These are phyloP conservation scores for Porites rus DNA, from an alignment of 92 coral and sea anemone species.

Conservation along the genomic window DNA sequence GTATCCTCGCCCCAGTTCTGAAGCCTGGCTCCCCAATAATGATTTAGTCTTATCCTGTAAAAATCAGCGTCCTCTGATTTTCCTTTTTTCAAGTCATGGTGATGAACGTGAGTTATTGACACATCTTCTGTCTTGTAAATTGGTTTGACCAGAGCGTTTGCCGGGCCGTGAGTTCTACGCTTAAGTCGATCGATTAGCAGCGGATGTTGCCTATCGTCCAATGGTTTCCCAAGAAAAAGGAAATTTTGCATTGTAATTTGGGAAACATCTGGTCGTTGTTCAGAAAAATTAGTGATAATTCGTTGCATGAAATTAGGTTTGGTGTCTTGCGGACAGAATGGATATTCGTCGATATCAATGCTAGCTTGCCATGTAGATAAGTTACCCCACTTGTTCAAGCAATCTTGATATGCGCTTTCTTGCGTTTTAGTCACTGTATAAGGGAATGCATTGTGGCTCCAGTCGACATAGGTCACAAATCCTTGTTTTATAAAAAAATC, in stretches of 20 bases:
- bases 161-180: conserved; percentile 59
- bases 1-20: conserved; percentile 90
- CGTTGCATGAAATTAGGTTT: conserved; percentile 58
- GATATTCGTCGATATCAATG: conserved; percentile 80
- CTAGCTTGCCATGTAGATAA: conserved; percentile 56
- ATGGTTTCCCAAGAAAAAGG: conserved; percentile 76
- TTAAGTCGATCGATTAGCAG: conserved; percentile 70
- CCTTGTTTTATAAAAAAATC: conserved; percentile 49
- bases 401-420: conserved; percentile 66
- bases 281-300: conserved; percentile 35
- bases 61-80: conserved; percentile 33
- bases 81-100: conserved; percentile 38
- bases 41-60: conserved; percentile 64
- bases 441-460: conserved; percentile 72
- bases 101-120: conserved; percentile 51
- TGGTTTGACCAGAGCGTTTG: conserved; percentile 70
- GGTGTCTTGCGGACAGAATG: conserved; percentile 56
- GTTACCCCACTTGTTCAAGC: conserved; percentile 41
- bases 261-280: conserved; percentile 37
- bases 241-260: conserved; percentile 70
- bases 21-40: conserved; percentile 88
- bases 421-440: conserved; percentile 64
- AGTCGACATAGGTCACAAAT: conserved; percentile 73
- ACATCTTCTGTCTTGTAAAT: conserved; percentile 57
- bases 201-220: conserved; percentile 54